Percentiles rank a stretch among this genome's conserved stretches.
Evolutionary conservation across 1,140 invertebrate species (phyloP).

Genomic region (Xylocopa sonorina): DNA sequence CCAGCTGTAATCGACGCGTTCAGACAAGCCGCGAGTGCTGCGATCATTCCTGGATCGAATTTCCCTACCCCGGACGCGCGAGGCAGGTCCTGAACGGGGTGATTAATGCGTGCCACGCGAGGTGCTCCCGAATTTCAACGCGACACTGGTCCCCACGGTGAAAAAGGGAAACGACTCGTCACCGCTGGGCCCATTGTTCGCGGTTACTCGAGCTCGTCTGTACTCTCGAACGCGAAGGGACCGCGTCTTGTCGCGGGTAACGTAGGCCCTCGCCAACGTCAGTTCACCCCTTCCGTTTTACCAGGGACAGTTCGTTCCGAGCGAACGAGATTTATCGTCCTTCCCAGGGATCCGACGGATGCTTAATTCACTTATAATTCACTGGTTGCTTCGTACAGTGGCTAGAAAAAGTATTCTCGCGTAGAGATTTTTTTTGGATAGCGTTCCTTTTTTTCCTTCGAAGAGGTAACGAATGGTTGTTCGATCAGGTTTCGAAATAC

Average conservation of each 20-base stretch:
- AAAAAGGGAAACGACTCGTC: conserved; percentile 12
- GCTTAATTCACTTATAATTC: not conserved
- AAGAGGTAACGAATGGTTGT: too few species aligned
- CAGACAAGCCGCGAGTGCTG: conserved; percentile 37
- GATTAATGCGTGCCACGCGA: conserved; percentile 14
- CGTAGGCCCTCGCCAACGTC: too few species aligned
- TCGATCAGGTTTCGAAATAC: too few species aligned
- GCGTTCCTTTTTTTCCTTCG: too few species aligned
- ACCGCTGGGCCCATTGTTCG: not conserved
- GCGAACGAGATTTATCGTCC: not conserved
- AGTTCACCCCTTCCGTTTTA: not conserved
- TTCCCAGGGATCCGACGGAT: not conserved
- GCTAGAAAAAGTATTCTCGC: too few species aligned
- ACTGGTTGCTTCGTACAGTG: too few species aligned
- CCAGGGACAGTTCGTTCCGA: not conserved
- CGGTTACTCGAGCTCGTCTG: conserved; percentile 2
- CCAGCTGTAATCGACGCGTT: conserved; percentile 51
- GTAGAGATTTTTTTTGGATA: too few species aligned
- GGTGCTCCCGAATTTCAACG: conserved; percentile 6
- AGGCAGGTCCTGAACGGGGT: conserved; percentile 6
- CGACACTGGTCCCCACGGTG: conserved; percentile 5
- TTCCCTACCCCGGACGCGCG: too few species aligned
- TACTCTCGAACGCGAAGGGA: too few species aligned
- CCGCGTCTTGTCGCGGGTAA: not conserved
- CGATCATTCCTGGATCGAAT: conserved; percentile 53